Conservation (phyloP, 2,888 invertebrate genomes). For the Diploptera punctata region DNA sequence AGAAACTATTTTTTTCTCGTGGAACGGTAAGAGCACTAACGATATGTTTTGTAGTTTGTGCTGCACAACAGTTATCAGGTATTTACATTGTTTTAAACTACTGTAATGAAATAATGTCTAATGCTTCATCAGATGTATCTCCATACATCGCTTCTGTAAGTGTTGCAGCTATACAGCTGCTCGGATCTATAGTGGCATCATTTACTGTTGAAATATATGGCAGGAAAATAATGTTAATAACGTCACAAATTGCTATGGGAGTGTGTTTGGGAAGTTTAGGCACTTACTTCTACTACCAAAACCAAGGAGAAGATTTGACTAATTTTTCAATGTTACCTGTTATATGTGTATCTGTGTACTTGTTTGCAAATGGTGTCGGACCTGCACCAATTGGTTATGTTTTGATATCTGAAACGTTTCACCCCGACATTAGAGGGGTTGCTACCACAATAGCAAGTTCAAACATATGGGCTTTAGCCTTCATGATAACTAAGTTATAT, state of each 20-base stretch:
- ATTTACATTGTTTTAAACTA: neutral
- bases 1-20: neutral
- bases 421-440: conserved; percentile 18
- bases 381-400: conserved; percentile 45
- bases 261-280: neutral
- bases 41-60: neutral
- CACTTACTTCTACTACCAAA: neutral
- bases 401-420: conserved; percentile 35
- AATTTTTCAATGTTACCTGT: conserved; percentile 60
- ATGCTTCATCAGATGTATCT: neutral
- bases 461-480: conserved; percentile 51
- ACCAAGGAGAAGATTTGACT: conserved; percentile 63
- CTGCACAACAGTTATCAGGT: neutral
- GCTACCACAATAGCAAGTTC: conserved; percentile 40
- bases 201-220: neutral
- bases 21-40: conserved; percentile 48
- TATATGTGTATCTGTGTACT: conserved; percentile 58
- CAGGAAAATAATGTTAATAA: neutral
- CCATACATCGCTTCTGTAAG: neutral
- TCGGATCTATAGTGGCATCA: neutral
- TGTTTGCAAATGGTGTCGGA: conserved; percentile 60
- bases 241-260: neutral
- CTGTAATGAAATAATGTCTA: neutral
- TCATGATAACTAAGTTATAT: conserved; percentile 55
- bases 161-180: neutral